Conservation (phyloP, 2,113 vertebrate species). For the Rhadina sibilatrix region DNA sequence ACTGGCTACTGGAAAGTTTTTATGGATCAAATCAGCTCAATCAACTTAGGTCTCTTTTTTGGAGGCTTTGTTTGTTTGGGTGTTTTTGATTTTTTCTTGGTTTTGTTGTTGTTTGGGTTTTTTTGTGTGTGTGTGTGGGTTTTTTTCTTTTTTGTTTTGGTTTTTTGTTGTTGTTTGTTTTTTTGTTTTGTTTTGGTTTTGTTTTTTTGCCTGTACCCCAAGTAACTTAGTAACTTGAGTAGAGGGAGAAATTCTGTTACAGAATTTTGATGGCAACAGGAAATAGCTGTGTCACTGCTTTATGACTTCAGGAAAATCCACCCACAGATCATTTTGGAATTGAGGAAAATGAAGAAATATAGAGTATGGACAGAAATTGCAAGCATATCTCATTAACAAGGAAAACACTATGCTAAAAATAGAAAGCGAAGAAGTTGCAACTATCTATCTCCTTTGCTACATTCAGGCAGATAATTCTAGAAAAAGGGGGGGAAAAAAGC, state of each 20-base stretch:
- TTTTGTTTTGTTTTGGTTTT: not conserved
- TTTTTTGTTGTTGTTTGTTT: too few relatives aligned
- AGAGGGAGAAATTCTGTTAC: constrained; percentile 39
- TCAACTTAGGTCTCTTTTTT: not conserved
- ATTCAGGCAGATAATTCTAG: not conserved
- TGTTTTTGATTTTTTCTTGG: not conserved
- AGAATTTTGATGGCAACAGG: constrained; percentile 64
- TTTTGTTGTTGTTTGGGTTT: too few relatives aligned
- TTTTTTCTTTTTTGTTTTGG: too few relatives aligned
- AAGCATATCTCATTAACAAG: not conserved
- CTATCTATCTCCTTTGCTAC: not conserved
- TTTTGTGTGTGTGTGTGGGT: too few relatives aligned
- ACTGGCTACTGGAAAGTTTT: not conserved
- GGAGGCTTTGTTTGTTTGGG: too few relatives aligned
- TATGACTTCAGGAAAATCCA: constrained; percentile 69
- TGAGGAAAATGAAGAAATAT: constrained; percentile 11
- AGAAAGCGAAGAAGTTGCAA: not conserved
- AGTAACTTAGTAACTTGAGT: constrained; percentile 43
- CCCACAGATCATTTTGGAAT: constrained; percentile 43
- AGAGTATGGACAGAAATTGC: not conserved
- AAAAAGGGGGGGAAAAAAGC: not conserved
- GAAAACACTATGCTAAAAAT: not conserved
- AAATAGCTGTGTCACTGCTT: constrained; percentile 60
- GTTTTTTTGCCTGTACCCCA: constrained; percentile 42
- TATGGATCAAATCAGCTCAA: not conserved